These are phyloP conservation scores for Gryllus longicercus DNA, from an alignment of 2,888 invertebrate genomes.

Conservation along the genomic window DNA sequence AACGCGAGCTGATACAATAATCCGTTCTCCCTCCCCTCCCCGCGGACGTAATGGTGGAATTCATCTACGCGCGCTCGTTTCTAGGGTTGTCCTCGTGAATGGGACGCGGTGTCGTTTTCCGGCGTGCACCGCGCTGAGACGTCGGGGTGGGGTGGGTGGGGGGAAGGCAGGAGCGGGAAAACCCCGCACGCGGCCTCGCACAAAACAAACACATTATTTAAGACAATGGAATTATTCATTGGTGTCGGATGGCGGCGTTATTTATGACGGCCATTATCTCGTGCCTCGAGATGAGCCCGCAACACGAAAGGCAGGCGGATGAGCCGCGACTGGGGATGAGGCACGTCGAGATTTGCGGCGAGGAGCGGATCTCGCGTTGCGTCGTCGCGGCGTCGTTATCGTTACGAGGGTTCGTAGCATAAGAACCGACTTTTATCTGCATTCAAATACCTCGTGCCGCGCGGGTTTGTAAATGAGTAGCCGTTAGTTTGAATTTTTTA, in stretches of 20 bases:
- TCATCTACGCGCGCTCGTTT: background rate
- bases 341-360: too few species aligned
- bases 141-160: too few species aligned
- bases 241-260: background rate
- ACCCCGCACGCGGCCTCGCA: background rate
- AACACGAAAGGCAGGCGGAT: background rate
- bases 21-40: background rate
- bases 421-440: too few species aligned
- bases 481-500: too few species aligned
- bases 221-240: constrained; percentile 8
- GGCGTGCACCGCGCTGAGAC: background rate
- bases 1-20: background rate
- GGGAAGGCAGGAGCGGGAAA: background rate
- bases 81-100: background rate
- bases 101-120: background rate
- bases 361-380: too few species aligned
- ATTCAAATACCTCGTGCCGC: too few species aligned
- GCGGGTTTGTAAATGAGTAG: too few species aligned
- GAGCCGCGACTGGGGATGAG: too few species aligned
- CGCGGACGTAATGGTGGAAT: background rate
- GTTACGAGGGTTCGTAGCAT: too few species aligned
- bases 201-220: background rate
- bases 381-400: too few species aligned
- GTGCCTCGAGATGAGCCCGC: background rate
- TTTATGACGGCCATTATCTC: background rate